phyloP scores from a whole-genome alignment of 2,888 invertebrate genomes.

The Mythimna albipuncta region DNA sequence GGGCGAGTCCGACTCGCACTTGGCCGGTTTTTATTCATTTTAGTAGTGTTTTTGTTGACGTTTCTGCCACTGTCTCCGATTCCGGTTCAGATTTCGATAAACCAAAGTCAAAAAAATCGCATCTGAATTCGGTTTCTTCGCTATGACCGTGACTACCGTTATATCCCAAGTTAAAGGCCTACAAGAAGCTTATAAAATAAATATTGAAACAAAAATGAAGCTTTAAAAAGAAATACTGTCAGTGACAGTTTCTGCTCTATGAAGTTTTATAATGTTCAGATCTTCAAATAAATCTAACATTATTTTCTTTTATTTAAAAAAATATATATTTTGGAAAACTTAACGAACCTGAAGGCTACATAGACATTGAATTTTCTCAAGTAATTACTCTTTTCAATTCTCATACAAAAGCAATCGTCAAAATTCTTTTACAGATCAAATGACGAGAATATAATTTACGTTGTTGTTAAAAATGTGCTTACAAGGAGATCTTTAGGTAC shows the following conservation, averaged over 20 bases:
- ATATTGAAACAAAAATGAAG: no score
- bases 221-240: not conserved
- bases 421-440: constrained; percentile 10
- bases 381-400: not conserved
- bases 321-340: not conserved
- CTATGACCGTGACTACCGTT: no score
- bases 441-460: constrained; percentile 12
- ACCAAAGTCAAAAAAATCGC: no score
- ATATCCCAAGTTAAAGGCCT: no score
- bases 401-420: constrained; percentile 11
- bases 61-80: no score
- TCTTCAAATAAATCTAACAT: not conserved
- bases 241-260: not conserved
- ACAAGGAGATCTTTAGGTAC: constrained; percentile 16
- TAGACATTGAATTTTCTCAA: not conserved
- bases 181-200: not conserved
- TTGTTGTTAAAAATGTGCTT: constrained; percentile 26
- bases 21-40: no score
- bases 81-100: no score
- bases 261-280: not conserved
- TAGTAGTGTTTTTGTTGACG: no score
- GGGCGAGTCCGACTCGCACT: no score
- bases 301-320: not conserved
- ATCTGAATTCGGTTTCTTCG: no score
- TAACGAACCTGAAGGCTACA: not conserved